Base-by-base conservation (phyloP, 2,797 vertebrate genomes). In the Cuculus canorus region DNA sequence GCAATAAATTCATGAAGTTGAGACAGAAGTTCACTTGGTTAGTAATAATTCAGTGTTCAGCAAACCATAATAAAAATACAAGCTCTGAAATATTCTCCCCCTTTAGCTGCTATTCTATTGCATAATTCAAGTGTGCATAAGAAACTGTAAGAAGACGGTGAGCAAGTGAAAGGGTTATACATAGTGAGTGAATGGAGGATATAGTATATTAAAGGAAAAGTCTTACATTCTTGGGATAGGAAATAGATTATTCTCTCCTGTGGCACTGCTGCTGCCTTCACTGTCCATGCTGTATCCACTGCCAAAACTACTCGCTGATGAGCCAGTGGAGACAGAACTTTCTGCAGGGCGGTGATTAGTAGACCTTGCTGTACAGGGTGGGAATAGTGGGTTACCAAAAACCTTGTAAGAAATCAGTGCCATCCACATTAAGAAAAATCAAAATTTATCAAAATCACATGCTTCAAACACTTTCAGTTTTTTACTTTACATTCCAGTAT, bases 201-300 rank as follows among this genome's bases (percentile, higher is more conserved):
- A 41, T 1, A 68, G 17, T 50, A 56, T 11, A 84, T 88, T 76
- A 92, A 95, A 50, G 32, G 60, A 90, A 90, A 92, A 96, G 43
- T 93, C 99, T 98, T 98, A 99, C 99, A 99, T 99, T 97, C 98
- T 98, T 86, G 99, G 99, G 71, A 99, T 98, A 97, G 99, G 98
- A 97, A 99, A 99, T 77, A 99, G 98, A 94, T 98, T 99, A 91
- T 98, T 99, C 93, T 99, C 99, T 93, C 98, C 98, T n/a, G 99
- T 97, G 39, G 99, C 98, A 77, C 97, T 98, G 97, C 98, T 98
- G 97, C 98, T 98, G 33, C 98, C 98, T 94, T 98, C 98, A 8
- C 98, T 99, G 41, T 99, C 99, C 88, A 98, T 97, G 79, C 98
- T 99, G 96, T 99, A 98, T 83, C 98, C 99, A 66, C 98, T 99